These are phyloP conservation scores for Spilosoma lubricipeda DNA, from an alignment of 2,888 invertebrate genomes.

Conservation along the genomic window DNA sequence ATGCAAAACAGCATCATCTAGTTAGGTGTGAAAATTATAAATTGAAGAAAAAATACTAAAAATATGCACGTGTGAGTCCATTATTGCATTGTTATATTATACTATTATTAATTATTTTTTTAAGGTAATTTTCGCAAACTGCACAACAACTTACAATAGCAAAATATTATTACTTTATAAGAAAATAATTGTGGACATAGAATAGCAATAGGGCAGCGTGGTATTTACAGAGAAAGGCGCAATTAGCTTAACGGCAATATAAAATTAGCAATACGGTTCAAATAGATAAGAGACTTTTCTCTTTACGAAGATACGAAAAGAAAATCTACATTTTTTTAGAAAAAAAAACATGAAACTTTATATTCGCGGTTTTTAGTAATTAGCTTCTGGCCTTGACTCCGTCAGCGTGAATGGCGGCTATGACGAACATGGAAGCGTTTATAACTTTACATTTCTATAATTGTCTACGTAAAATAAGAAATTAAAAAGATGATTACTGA, in stretches of 20 bases:
- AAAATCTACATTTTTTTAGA: not conserved
- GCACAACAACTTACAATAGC: not conserved
- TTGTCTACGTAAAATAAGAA: constrained; percentile 1
- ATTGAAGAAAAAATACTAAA: no score
- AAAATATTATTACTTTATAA: not conserved
- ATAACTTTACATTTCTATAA: not conserved
- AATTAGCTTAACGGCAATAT: not conserved
- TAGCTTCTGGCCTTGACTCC: not conserved
- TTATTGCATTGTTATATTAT: not conserved
- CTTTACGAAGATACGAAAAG: not conserved
- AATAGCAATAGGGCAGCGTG: not conserved
- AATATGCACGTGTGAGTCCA: no score
- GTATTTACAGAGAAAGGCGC: not conserved
- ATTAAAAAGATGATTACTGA: not conserved
- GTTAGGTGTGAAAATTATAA: no score
- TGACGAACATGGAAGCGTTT: not conserved
- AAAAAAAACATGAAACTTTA: not conserved
- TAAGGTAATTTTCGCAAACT: not conserved
- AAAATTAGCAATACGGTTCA: not conserved
- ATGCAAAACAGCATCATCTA: no score
- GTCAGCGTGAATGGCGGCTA: not conserved
- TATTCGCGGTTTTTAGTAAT: not conserved
- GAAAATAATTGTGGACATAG: not conserved
- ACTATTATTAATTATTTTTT: not conserved
- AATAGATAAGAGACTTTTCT: not conserved